Conservation (phyloP, 2,797 vertebrate species). For the Enteromius radiatus region DNA sequence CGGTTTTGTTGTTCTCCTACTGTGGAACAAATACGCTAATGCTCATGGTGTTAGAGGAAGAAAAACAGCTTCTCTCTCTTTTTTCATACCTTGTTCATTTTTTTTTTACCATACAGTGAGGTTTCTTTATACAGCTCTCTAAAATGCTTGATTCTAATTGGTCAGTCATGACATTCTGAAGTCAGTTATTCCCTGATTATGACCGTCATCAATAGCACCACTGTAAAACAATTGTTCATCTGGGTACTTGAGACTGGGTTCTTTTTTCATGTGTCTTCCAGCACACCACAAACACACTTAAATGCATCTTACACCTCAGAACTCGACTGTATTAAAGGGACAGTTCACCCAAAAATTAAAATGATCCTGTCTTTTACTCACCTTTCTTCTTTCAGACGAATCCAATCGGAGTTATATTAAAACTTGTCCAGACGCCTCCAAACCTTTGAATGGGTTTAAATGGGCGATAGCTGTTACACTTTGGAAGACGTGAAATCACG, state of each 20-base stretch:
- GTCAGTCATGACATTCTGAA: background rate
- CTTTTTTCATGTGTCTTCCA: background rate
- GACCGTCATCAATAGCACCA: background rate
- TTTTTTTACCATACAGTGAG: background rate
- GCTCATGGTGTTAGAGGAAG: constrained; percentile 17
- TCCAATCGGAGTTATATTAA: too few species aligned
- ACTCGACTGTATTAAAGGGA: background rate
- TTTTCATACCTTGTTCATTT: background rate
- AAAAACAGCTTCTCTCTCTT: background rate
- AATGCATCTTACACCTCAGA: background rate
- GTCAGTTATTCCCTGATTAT: background rate
- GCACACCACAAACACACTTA: background rate
- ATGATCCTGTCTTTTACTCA: too few species aligned
- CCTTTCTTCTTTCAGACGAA: too few species aligned
- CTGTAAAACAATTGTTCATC: background rate
- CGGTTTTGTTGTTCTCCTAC: constrained; percentile 20
- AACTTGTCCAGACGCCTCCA: too few species aligned
- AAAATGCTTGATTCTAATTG: background rate
- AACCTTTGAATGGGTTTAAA: too few species aligned
- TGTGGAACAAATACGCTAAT: constrained; percentile 30
- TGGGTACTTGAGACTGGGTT: background rate
- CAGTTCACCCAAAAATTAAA: too few species aligned
- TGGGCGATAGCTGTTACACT: too few species aligned
- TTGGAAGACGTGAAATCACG: too few species aligned
- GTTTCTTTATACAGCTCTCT: background rate